A percentile compares a stretch with the other conserved stretches of the same genome.
phyloP scores from a whole-genome alignment of 1,140 invertebrate genomes.

The Macrosteles quadrilineatus region DNA sequence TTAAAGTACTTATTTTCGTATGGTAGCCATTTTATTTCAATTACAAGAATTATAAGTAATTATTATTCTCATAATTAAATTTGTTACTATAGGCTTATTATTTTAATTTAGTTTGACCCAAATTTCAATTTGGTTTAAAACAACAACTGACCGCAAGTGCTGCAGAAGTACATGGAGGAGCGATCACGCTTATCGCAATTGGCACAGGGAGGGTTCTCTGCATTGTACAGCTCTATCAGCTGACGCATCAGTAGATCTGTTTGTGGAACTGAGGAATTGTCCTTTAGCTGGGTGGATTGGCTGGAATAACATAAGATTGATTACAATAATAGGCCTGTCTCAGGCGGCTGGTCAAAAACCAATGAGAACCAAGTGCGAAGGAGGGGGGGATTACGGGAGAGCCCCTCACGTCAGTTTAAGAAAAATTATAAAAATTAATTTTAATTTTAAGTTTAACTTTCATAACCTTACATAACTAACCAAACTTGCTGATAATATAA shows the following conservation, averaged over 20 bases:
- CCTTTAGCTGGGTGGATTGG: slow-evolving; percentile 61
- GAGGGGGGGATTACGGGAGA: not conserved
- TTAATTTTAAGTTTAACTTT: too few species aligned
- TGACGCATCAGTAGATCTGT: slow-evolving; percentile 63
- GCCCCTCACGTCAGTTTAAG: too few species aligned
- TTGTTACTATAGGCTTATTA: too few species aligned
- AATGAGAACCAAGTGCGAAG: not conserved
- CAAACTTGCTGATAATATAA: too few species aligned
- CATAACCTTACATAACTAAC: too few species aligned
- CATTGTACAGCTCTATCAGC: slow-evolving; percentile 64
- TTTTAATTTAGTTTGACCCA: too few species aligned
- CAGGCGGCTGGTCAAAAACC: not conserved
- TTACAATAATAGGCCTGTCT: not conserved
- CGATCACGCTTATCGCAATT: slow-evolving; percentile 69
- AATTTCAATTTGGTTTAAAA: too few species aligned
- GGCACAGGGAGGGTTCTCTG: slow-evolving; percentile 68
- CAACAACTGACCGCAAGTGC: slow-evolving; percentile 58
- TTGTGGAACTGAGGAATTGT: slow-evolving; percentile 59
- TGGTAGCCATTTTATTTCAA: too few species aligned
- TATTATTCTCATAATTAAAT: too few species aligned
- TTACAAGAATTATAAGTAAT: too few species aligned
- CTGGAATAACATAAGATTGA: slow-evolving; percentile 45
- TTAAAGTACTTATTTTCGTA: too few species aligned
- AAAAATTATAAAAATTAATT: too few species aligned
- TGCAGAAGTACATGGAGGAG: slow-evolving; percentile 68